Conservation (phyloP, 2,113 vertebrate species). For the Oryctolagus cuniculus region mOryCun1.1 NC_091443.1:80350001-80350500, state of each 20-base stretch:
- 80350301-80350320: accelerated
- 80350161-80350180: neutral
- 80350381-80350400: no score
- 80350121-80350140: neutral
- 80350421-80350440: no score
- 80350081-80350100: neutral
- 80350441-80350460: slow-evolving; percentile 90
- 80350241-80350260: neutral
- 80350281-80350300: neutral
- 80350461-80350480: slow-evolving; percentile 91
- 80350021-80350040: neutral
- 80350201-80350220: neutral
- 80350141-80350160: neutral
- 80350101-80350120: neutral
- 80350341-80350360: neutral
- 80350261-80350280: neutral
- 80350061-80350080: neutral
- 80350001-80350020: neutral
- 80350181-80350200: neutral
- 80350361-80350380: neutral
- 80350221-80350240: neutral
- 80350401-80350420: neutral
- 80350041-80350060: neutral
- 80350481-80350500: slow-evolving; percentile 89
- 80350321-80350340: accelerated